Percentiles rank a stretch among this genome's conserved stretches.
phyloP scores from a whole-genome alignment of 2,888 invertebrate genomes.

The Thymelicus acteon region DNA sequence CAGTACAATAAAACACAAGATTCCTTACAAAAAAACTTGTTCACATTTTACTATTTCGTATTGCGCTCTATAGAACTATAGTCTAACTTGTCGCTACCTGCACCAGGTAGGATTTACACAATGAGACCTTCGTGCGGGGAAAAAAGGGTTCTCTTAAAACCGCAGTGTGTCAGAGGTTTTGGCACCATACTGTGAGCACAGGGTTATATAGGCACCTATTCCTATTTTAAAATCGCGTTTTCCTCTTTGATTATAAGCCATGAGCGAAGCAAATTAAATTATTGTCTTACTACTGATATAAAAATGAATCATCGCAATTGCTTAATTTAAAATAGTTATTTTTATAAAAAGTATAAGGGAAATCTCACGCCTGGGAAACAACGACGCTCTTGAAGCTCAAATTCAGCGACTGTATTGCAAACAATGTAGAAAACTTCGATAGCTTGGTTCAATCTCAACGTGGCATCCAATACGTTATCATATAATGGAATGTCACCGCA shows the following conservation, averaged over 20 bases:
- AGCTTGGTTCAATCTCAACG: too few relatives aligned
- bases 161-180: conserved; percentile 31
- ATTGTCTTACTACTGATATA: too few relatives aligned
- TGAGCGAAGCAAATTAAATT: too few relatives aligned
- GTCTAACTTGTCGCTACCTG: conserved; percentile 43
- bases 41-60: conserved; percentile 29
- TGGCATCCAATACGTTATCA: too few relatives aligned
- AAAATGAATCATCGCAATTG: too few relatives aligned
- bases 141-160: conserved; percentile 40
- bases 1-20: conserved; percentile 14
- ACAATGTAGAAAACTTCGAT: too few relatives aligned
- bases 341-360: too few relatives aligned
- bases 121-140: conserved; percentile 39
- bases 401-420: too few relatives aligned
- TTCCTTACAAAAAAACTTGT: conserved; percentile 26
- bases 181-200: conserved; percentile 11
- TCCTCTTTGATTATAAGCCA: neutral
- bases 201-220: neutral
- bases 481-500: too few relatives aligned
- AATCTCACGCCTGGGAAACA: too few relatives aligned
- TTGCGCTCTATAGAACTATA: conserved; percentile 21
- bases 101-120: conserved; percentile 45
- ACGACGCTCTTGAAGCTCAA: too few relatives aligned
- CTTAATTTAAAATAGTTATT: too few relatives aligned
- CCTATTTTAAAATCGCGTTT: neutral